These are phyloP conservation scores for Hydrozoanthus gracilis DNA, from an alignment of 92 coral and sea anemone genomes.

Conservation along the genomic window DNA sequence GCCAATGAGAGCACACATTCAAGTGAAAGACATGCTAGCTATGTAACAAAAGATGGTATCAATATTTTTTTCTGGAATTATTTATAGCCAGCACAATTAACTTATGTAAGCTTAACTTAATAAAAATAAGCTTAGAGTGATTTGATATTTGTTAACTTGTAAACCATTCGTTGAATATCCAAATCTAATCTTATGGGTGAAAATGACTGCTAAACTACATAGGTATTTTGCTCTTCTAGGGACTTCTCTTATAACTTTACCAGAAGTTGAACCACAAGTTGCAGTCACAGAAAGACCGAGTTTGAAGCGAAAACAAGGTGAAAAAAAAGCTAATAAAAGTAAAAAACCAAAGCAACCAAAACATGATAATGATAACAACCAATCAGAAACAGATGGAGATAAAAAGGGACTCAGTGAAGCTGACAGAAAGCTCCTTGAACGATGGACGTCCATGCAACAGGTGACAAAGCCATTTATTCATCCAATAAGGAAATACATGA, in stretches of 20 bases:
- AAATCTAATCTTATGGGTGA: too few relatives aligned
- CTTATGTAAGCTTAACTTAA: too few relatives aligned
- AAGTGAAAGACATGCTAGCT: too few relatives aligned
- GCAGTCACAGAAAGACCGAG: constrained; percentile 74
- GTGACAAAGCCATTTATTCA: constrained; percentile 94
- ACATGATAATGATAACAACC: constrained; percentile 47
- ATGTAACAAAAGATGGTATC: too few relatives aligned
- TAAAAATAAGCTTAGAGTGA: too few relatives aligned
- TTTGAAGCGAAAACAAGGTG: constrained; percentile 81
- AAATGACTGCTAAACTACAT: background rate
- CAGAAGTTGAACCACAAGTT: constrained; percentile 32
- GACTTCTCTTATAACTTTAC: constrained; percentile 6
- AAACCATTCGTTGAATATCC: background rate
- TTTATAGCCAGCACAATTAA: too few relatives aligned
- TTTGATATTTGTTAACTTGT: background rate
- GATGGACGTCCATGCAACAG: constrained; percentile 96
- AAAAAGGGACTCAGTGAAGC: constrained; percentile 76
- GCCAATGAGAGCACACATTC: too few relatives aligned
- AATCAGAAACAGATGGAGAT: constrained; percentile 30
- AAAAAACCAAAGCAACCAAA: constrained; percentile 69
- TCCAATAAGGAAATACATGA: constrained; percentile 95
- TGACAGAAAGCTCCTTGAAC: constrained; percentile 84
- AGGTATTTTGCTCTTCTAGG: background rate
- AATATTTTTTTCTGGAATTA: too few relatives aligned
- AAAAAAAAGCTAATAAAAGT: constrained; percentile 59